Evolutionary conservation across 1,140 invertebrate species (phyloP), one percentile per base, ranked within the genome.

Genomic region (Alviniconcha marisindica): DNA sequence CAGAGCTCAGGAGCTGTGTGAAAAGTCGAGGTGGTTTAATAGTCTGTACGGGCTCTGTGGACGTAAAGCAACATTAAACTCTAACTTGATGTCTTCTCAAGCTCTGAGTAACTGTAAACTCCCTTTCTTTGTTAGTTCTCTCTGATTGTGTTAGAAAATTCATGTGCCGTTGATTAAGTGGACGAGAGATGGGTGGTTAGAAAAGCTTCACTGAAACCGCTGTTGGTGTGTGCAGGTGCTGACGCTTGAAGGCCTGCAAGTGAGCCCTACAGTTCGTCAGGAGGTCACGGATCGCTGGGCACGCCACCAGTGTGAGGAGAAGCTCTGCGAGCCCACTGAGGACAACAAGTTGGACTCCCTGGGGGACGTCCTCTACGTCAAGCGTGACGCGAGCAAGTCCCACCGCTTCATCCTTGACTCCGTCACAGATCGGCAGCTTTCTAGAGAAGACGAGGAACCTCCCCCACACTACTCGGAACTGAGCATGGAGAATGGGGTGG

Each of bases 281-380:
- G 77, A 85, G 40, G 84, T 77, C 10, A 48, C 60, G 40, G 82
- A 83, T 33, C 78, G 71, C 48, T 85, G 84, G 84, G 82, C 84
- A 2, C 71, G 42, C 0, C 74, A 63, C 21, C 76, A 83, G 66
- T 77, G 78, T 31, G 66, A 81, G 71, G 78, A 83, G 56, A 77
- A 66, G 18, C 71, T 77, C 24, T 36, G 54, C 4, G 78, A 81
- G 21, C 44, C 63, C 4, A 81, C 40, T 1, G 69, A 63, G n/a
- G 81, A 83, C 44, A 85, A 83, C 54, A 54, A 83, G 28, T 73
- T 77, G 84, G 81, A 85, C 36, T 77, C 84, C 14, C 77, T 85
- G 24, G 77, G 82, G 12, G 84, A 85, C 78, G 82, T 82, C 38
- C 42, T 83, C 15, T 85, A 85, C 56, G 84, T 85, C 18, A 83